A percentile compares a stretch with the other conserved stretches of the same genome.
Evolutionary conservation across 2,113 vertebrate species (phyloP).

Genomic region (Epinephelus fuscoguttatus): DNA sequence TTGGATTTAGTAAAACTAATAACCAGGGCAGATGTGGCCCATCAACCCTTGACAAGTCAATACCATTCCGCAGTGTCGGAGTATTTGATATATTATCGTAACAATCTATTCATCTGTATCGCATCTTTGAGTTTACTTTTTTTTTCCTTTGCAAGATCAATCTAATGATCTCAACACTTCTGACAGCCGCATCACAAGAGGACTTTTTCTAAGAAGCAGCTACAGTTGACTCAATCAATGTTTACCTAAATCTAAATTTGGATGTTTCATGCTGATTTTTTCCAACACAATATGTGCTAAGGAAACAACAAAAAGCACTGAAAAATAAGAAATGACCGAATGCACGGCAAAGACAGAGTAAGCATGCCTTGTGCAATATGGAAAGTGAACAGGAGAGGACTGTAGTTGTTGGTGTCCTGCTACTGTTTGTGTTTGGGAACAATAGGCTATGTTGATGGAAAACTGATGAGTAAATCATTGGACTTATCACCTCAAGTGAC

Average conservation of each 20-base stretch:
- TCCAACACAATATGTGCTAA: not conserved
- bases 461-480: not conserved
- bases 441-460: not conserved
- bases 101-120: not conserved
- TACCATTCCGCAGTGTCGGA: not conserved
- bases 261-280: constrained; percentile 9
- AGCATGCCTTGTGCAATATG: not conserved
- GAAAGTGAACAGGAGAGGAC: not conserved
- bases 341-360: not conserved
- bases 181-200: not conserved
- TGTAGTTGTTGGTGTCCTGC: not conserved
- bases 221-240: constrained; percentile 5
- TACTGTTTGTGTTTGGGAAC: not conserved
- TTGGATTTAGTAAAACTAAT: not conserved
- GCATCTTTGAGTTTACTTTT: not conserved
- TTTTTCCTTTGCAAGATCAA: not conserved
- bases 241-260: constrained; percentile 20
- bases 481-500: not conserved
- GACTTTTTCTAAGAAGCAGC: constrained; percentile 11
- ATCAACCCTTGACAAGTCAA: not conserved
- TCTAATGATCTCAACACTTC: not conserved
- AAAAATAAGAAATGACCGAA: not conserved
- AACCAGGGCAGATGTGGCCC: not conserved
- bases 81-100: not conserved
- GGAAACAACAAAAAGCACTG: not conserved